These are phyloP conservation scores for Anniella stebbinsi DNA, from an alignment of 2,797 vertebrate genomes.

Conservation along the genomic window DNA sequence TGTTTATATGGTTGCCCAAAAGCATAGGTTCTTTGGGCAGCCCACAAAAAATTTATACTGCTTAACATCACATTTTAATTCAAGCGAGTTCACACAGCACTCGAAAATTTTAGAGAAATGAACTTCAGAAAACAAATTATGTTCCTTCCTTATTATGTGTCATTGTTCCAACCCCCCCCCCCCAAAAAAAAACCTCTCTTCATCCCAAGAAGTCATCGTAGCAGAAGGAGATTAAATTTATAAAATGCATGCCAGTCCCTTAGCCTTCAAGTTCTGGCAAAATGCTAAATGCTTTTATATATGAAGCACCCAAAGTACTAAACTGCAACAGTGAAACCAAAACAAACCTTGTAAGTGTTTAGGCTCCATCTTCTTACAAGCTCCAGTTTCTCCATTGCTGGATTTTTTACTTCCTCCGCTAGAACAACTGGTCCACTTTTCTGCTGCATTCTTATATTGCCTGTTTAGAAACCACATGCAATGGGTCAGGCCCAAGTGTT, in stretches of 20 bases:
- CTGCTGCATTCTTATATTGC: slow-evolving; percentile 72
- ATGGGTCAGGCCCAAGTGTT: neutral
- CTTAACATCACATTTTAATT: neutral
- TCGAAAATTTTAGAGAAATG: neutral
- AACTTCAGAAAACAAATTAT: slow-evolving; percentile 5
- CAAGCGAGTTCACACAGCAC: neutral
- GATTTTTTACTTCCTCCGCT: slow-evolving; percentile 94
- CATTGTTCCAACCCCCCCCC: slow-evolving; percentile 5
- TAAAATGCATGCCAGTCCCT: neutral
- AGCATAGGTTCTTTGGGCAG: neutral
- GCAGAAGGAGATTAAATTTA: slow-evolving; percentile 1
- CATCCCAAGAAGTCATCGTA: neutral
- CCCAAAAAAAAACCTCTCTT: neutral
- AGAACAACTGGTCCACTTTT: slow-evolving; percentile 90
- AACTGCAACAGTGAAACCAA: neutral
- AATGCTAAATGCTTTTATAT: neutral
- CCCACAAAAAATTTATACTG: neutral
- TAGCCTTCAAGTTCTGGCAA: slow-evolving; percentile 19
- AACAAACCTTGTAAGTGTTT: slow-evolving; percentile 95
- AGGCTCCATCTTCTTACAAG: slow-evolving; percentile 98
- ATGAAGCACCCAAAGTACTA: neutral
- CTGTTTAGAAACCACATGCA: slow-evolving; percentile 46
- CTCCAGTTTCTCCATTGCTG: slow-evolving; percentile 97
- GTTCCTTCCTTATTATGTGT: slow-evolving; percentile 16
- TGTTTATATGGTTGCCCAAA: neutral